Evolutionary conservation across 1,140 invertebrate species (phyloP), one percentile per base, ranked within the genome.

Genomic region (Orius insidiosus): DNA sequence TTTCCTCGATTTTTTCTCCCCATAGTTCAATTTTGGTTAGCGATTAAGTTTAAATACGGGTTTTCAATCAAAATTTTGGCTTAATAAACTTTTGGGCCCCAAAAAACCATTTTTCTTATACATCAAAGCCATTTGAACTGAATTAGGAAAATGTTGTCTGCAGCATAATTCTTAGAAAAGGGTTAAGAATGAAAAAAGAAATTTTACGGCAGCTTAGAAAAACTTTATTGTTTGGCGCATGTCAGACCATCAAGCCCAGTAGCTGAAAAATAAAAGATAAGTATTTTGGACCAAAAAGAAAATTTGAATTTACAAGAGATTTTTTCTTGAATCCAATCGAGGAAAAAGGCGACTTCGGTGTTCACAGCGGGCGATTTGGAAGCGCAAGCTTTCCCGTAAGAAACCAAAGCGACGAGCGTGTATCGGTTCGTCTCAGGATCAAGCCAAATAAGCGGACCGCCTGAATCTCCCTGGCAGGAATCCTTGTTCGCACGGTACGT

Each of bases 401-500:
- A 71, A 30, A 76, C 65, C n/a, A 76, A 56, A n/a, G 68, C 75
- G 1, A 69, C 50, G 8, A 63, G 49, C 47, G 67, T 63, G 0
- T 69, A 49, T 8, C 62, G 55, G 6, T 59, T 60, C 1, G 56
- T 68, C 0, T 52, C 48, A 0, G 62, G 56, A 53, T 75, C 68
- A 31, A 63, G 58, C 62, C 69, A 77, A 6, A 77, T 55, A 3
- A 77, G 51, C 0, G 78, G 77, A 5, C 77, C 77, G 11, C 79
- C 79, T 19, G 38, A 15, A 18, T 16, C 47, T 61, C 72, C 71
- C 62, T 74, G 70, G 56, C 78, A 81, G 3, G 74, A 63, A 56
- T 80, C 78, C 53, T 73, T 75, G 37, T 67, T 67, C 14, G 59
- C 53, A 1, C 65, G 60, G 33, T 68, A 78, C 1, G 77, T 81